phyloP scores from a whole-genome alignment of 2,113 vertebrate genomes.

The Cynoglossus semilaevis region DNA sequence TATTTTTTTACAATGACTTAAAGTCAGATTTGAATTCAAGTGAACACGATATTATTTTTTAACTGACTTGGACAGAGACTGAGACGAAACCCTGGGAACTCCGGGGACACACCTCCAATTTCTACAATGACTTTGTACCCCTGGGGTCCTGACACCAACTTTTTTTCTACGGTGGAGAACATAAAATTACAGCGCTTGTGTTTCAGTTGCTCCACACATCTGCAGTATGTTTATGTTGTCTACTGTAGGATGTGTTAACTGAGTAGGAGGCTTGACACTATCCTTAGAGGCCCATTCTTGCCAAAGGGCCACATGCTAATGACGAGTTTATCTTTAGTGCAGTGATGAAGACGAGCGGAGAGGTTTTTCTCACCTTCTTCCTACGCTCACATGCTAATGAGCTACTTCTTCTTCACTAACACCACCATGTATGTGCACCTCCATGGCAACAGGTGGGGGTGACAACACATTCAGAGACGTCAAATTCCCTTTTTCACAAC shows the following conservation, averaged over 20 bases:
- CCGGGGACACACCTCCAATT: too few relatives aligned
- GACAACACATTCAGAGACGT: slow-evolving; percentile 29
- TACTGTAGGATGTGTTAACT: background rate
- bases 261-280: slow-evolving; percentile 4
- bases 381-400: slow-evolving; percentile 13
- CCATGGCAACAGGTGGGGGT: slow-evolving; percentile 48
- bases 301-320: slow-evolving; percentile 8
- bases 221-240: background rate
- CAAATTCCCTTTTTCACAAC: background rate
- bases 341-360: background rate
- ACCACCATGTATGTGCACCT: slow-evolving; percentile 5
- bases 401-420: background rate
- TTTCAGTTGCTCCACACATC: background rate
- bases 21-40: too few relatives aligned
- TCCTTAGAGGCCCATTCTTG: background rate
- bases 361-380: slow-evolving; percentile 20
- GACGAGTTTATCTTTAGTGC: slow-evolving; percentile 2
- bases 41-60: too few relatives aligned
- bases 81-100: too few relatives aligned
- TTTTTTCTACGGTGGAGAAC: too few relatives aligned
- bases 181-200: too few relatives aligned
- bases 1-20: too few relatives aligned
- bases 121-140: too few relatives aligned
- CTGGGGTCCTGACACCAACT: too few relatives aligned
- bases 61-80: too few relatives aligned